Evolutionary conservation across 2,797 vertebrate genomes (phyloP).

Genomic region (Onychomys arenicola): DNA sequence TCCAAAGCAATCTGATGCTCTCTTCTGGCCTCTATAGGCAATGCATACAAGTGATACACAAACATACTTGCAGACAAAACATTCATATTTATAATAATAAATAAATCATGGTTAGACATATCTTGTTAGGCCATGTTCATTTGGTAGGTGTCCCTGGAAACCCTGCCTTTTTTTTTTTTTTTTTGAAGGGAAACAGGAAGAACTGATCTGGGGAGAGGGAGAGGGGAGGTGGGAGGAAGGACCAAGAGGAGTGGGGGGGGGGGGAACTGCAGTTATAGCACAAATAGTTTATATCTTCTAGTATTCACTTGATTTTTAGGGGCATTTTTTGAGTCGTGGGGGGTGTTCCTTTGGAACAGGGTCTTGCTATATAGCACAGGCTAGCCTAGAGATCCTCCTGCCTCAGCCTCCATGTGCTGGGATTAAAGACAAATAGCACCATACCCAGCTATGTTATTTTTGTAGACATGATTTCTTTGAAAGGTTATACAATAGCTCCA

Average conservation of each 20-base stretch:
- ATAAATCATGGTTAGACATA: neutral
- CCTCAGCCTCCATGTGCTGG: neutral
- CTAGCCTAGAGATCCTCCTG: neutral
- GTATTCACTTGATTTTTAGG: constrained; percentile 10
- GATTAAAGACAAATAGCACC: too few species aligned
- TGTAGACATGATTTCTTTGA: neutral
- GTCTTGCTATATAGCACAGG: neutral
- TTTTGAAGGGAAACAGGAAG: neutral
- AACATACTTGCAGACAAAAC: neutral
- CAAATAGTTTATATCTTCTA: neutral
- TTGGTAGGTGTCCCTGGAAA: neutral
- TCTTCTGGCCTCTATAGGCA: neutral
- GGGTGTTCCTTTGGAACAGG: neutral
- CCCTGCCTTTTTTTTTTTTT: neutral
- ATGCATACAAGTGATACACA: neutral
- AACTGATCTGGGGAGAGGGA: too few species aligned
- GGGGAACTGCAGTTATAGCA: neutral
- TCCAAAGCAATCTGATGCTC: neutral
- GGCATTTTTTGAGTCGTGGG: neutral
- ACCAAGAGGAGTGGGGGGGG: neutral
- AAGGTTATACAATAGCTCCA: neutral
- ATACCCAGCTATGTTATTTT: neutral
- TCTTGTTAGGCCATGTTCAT: neutral
- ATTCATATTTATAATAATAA: neutral
- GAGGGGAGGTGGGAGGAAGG: neutral